These are phyloP conservation scores for Dysmachus trigonus DNA, from an alignment of 2,888 invertebrate genomes.

Conservation along the genomic window DNA sequence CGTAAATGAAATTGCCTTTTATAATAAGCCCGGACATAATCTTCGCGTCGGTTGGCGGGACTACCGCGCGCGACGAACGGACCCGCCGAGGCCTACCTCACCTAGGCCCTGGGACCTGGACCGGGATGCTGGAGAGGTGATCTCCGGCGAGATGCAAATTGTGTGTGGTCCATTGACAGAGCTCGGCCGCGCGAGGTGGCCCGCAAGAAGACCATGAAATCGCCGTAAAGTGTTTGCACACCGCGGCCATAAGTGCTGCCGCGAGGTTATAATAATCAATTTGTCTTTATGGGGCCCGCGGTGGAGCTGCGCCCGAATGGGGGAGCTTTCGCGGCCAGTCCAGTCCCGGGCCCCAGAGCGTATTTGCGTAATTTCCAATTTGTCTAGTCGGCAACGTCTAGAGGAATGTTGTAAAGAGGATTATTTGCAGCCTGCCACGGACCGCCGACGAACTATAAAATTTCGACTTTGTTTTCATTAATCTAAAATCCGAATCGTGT, in stretches of 20 bases:
- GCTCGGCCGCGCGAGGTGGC: conserved; percentile 25
- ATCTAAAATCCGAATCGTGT: conserved; percentile 1
- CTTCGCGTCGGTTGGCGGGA: background rate
- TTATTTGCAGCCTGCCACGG: conserved; percentile 19
- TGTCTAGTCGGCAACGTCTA: conserved; percentile 25
- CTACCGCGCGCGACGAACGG: background rate
- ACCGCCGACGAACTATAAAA: background rate
- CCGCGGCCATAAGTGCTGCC: conserved; percentile 33
- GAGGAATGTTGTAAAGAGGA: conserved; percentile 20
- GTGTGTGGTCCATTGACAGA: conserved; percentile 48
- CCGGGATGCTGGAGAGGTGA: background rate
- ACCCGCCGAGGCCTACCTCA: background rate
- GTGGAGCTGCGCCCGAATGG: conserved; percentile 3
- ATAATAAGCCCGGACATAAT: conserved; percentile 36
- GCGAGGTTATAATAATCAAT: conserved; percentile 42
- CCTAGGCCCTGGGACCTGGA: background rate
- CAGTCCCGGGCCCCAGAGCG: background rate
- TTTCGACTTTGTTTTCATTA: conserved; percentile 32
- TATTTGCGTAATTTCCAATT: conserved; percentile 41
- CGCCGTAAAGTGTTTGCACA: conserved; percentile 47
- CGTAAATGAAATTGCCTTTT: conserved; percentile 33
- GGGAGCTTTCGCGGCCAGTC: conserved; percentile 16
- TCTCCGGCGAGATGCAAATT: conserved; percentile 40
- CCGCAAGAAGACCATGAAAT: conserved; percentile 48
- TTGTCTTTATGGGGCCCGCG: conserved; percentile 25